Evolutionary conservation across 2,888 invertebrate genomes (phyloP), one percentile per base, ranked within the genome.

Genomic region (Rhopalosiphum nymphaeae): DNA sequence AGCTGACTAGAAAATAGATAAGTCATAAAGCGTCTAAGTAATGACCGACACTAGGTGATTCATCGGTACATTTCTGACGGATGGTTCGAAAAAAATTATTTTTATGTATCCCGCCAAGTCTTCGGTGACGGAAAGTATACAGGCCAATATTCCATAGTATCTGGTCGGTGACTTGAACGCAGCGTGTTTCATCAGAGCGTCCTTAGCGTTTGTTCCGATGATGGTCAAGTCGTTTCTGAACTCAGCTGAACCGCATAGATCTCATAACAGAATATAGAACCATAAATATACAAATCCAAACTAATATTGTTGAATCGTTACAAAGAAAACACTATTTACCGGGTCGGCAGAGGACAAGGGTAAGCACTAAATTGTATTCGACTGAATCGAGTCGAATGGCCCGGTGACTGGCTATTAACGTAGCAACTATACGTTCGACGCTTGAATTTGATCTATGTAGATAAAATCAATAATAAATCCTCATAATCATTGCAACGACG

Each of bases 321-420:
- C 16, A 87, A 49, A 7, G 13, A 53, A 13, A 9, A 29, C 7
- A 56, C n/a, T 4, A 92, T 88, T 94, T 89, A 95, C 95, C 95
- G 91, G 95, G 95, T 91, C 95, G 95, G 57, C 95, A 95, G 1
- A 95, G 85, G 3, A 95, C 86, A 29, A 95, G 94, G 3, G 95
- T 95, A 86, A 95, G 95, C 36, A 95, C 91, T 78, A 95, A 86
- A 25, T 95, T 94, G 53, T 95, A 94, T 89, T 95, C 95, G 11
- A 95, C 94, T 0, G 95, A 93, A 94, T 95, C 95, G 36, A 95
- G 94, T 67, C 89, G 67, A 89, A 95, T 93, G 7, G 94, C 87
- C 21, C 94, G 95, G 90, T 94, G 61, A 42, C 49, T 90, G 21
- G 90, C 85, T 36, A 94, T 89, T 21, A 91, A 42, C n/a, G 93